Percentiles rank a stretch among this genome's conserved stretches.
These are phyloP conservation scores for Lutjanus argentimaculatus DNA, from an alignment of 2,797 vertebrate species.

Conservation along the genomic window DNA sequence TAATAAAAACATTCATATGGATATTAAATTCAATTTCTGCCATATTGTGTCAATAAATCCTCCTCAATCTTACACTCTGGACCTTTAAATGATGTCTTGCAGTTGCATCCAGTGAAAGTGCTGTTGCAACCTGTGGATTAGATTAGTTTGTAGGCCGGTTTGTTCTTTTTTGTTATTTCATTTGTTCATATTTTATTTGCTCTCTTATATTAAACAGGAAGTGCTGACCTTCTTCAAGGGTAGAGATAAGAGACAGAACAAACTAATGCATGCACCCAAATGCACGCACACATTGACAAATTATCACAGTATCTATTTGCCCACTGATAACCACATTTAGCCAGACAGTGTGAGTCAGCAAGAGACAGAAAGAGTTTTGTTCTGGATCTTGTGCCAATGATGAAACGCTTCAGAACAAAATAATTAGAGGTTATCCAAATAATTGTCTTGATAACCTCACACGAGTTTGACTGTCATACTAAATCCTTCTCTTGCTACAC, in stretches of 20 bases:
- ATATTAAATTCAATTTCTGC: no score
- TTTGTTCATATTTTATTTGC: constrained; percentile 28
- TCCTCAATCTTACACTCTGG: no score
- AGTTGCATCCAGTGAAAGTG: background rate
- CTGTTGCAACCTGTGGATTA: background rate
- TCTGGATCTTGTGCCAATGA: constrained; percentile 7
- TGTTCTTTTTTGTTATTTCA: constrained; percentile 7
- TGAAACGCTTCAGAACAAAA: background rate
- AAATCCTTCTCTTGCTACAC: background rate
- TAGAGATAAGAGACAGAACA: constrained; percentile 47
- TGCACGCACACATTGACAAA: constrained; percentile 3
- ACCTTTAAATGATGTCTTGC: background rate
- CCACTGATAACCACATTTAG: constrained; percentile 28
- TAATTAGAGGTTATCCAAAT: background rate
- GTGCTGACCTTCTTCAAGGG: constrained; percentile 61
- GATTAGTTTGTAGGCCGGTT: background rate
- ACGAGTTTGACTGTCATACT: background rate
- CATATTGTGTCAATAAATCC: no score
- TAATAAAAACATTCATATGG: no score
- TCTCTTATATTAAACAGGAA: constrained; percentile 39
- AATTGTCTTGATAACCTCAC: background rate
- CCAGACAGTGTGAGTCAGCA: constrained; percentile 18
- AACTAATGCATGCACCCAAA: constrained; percentile 14
- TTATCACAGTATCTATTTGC: constrained; percentile 57
- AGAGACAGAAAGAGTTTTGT: constrained; percentile 13